These are phyloP conservation scores for Gymnocypris eckloni DNA, from an alignment of 2,797 vertebrate genomes.

Conservation along the genomic window DNA sequence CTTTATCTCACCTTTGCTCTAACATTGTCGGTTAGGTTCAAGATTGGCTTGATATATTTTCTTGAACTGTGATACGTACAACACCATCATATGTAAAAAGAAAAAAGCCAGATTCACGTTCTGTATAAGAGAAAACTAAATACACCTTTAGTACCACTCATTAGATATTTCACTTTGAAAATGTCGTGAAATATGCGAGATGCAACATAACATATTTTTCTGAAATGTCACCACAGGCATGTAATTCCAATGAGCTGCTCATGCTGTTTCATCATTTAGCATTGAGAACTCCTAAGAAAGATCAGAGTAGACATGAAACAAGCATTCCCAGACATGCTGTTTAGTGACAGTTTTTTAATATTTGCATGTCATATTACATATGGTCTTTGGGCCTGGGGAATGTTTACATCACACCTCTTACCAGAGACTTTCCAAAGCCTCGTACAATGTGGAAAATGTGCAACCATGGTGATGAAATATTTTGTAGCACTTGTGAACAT, in stretches of 20 bases:
- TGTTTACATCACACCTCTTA: slow-evolving; percentile 19
- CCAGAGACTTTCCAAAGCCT: background rate
- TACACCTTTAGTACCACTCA: background rate
- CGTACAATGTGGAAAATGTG: background rate
- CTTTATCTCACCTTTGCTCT: background rate
- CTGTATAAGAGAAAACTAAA: no score
- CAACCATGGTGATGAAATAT: background rate
- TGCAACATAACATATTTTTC: background rate
- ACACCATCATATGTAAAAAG: background rate
- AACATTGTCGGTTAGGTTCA: background rate
- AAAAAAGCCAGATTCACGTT: background rate
- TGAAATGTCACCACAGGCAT: background rate
- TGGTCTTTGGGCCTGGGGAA: background rate
- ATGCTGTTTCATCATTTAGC: background rate
- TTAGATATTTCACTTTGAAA: background rate
- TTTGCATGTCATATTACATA: slow-evolving; percentile 7
- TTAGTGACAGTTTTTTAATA: slow-evolving; percentile 5
- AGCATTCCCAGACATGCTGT: background rate
- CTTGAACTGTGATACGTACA: background rate
- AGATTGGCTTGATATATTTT: background rate
- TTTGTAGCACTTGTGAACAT: background rate
- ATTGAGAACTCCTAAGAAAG: background rate
- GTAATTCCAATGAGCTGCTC: background rate
- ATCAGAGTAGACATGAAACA: background rate
- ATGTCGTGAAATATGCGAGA: background rate